phyloP scores from a whole-genome alignment of 2,888 invertebrate genomes.

The Pardosa pseudoannulata region DNA sequence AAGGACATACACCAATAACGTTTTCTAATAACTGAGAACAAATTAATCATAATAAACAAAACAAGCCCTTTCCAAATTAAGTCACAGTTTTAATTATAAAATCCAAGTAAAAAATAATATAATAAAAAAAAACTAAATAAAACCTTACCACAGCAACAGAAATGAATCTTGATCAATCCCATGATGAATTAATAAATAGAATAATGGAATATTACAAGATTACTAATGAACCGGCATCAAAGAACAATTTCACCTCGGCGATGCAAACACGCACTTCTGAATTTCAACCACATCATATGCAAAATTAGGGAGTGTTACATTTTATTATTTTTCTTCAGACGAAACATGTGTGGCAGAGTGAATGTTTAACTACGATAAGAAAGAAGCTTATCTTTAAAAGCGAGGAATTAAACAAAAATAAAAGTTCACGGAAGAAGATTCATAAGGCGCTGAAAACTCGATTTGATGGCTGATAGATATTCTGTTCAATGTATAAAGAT shows the following conservation, averaged over 20 bases:
- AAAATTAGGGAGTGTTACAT: slow-evolving; percentile 37
- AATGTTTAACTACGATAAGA: slow-evolving; percentile 27
- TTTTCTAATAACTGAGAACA: too few species aligned
- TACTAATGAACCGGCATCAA: too few species aligned
- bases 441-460: neutral
- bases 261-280: neutral
- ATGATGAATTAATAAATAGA: neutral
- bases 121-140: neutral
- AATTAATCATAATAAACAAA: too few species aligned
- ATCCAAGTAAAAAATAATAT: too few species aligned
- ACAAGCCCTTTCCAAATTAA: too few species aligned
- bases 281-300: slow-evolving; percentile 27
- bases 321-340: slow-evolving; percentile 39
- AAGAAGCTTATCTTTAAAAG: slow-evolving; percentile 25
- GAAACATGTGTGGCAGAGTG: slow-evolving; percentile 15
- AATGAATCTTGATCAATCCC: slow-evolving; percentile 13
- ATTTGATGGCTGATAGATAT: neutral
- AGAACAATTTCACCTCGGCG: neutral
- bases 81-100: too few species aligned
- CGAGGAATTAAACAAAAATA: neutral
- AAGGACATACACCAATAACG: too few species aligned
- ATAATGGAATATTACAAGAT: neutral
- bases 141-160: slow-evolving; percentile 42
- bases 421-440: neutral
- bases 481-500: too few species aligned